Evolutionary conservation across 2,888 invertebrate species (phyloP).

Genomic region (Dolomedes plantarius): DNA sequence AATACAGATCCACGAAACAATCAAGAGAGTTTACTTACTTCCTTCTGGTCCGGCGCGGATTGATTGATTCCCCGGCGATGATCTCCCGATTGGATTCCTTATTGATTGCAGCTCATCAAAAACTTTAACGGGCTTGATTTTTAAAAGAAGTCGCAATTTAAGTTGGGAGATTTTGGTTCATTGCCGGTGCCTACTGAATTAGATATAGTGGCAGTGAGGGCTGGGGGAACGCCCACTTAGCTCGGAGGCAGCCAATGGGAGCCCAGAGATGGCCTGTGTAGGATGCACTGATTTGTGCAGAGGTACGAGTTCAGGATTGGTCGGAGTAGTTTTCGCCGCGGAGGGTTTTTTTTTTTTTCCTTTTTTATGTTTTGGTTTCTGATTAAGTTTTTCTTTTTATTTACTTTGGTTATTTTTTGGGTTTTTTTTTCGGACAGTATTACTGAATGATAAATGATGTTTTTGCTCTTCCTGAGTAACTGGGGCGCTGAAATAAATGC

Average conservation of each 20-base stretch:
- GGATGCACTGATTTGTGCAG: conserved; percentile 67
- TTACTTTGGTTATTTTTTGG: too few species aligned
- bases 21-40: conserved; percentile 59
- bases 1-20: conserved; percentile 69
- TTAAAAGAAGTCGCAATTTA: conserved; percentile 70
- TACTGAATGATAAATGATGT: conserved; percentile 31
- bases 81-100: conserved; percentile 22
- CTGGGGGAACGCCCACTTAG: conserved; percentile 44
- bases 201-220: conserved; percentile 56
- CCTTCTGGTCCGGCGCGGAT: conserved; percentile 30
- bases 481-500: too few species aligned
- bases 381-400: background rate
- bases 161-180: conserved; percentile 51
- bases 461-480: conserved; percentile 23
- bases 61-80: conserved; percentile 35
- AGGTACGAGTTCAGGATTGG: conserved; percentile 54
- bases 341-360: background rate
- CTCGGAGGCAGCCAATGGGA: conserved; percentile 28
- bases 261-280: conserved; percentile 17
- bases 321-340: conserved; percentile 21
- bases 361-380: background rate
- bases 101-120: conserved; percentile 22
- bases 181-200: conserved; percentile 67
- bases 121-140: conserved; percentile 35
- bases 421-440: too few species aligned